Base-by-base conservation (phyloP, 2,797 vertebrate species). In the Bucorvus abyssinicus region DNA sequence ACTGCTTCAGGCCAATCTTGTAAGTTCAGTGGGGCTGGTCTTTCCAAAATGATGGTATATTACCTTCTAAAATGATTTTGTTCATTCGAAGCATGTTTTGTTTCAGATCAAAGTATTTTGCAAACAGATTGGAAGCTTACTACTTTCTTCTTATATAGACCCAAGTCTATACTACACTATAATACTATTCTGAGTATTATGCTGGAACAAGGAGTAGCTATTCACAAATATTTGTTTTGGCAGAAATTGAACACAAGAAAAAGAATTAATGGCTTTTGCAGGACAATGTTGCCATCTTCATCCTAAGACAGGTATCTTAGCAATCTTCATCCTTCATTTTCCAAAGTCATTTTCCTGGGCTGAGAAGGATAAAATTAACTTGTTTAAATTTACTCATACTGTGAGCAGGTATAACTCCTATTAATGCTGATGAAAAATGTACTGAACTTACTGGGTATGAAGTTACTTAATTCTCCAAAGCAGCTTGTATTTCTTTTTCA, bases 401-500 rank as follows among this genome's bases (percentile, higher is more conserved):
- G 15, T 13, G 11, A 93, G 34, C 52, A 92, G 47, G 34, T 75
- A 75, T 81, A 93, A 68, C 57, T 94, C 45, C 23, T 71, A 32
- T 75, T 91, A 94, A 94, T 34, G 49, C 50, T 84, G 91, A 94
- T 94, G 93, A 96, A 53, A 78, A 94, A 94, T 86, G 67, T 71
- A 78, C 69, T 94, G 56, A 87, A 87, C 23, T 91, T 85, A 80
- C 68, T 47, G 52, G 12, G 21, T 38, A 36, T 88, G 69, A 84
- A 94, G 89, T 85, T 88, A 94, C 68, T 94, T 92, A 92, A 94
- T 94, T 93, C 59, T 82, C 75, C 78, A 80, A 77, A 95, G 75
- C 44, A 92, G 81, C 68, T 93, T 93, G 67, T 94, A 91, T 94
- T 94, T 96, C 87, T 95, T 95, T 95, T 94, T 90, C 85, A 93